Evolutionary conservation across 2,113 vertebrate species (phyloP).

Genomic region (Zosterops pallidus): DNA sequence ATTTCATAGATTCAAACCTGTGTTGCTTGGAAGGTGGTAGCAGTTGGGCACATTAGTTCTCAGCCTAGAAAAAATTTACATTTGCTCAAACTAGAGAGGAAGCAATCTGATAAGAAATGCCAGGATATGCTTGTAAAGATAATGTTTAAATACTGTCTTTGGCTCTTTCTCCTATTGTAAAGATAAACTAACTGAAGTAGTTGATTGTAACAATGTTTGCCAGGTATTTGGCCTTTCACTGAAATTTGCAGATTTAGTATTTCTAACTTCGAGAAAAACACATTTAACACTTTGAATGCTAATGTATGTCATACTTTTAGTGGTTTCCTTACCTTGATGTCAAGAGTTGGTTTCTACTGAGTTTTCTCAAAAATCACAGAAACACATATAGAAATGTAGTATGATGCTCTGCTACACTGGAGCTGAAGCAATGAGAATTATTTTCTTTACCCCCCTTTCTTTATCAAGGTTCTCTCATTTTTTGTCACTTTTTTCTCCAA

Average conservation of each 20-base stretch:
- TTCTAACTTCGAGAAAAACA: not conserved
- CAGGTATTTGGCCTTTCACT: not conserved
- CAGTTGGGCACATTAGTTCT: not conserved
- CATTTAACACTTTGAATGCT: not conserved
- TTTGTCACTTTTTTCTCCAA: not conserved
- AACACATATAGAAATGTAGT: not conserved
- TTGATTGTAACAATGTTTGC: not conserved
- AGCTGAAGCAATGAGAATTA: not conserved
- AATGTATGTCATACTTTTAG: not conserved
- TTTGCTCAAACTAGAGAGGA: accelerated
- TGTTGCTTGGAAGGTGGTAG: not conserved
- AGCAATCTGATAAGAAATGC: not conserved
- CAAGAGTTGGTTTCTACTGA: not conserved
- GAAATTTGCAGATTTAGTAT: not conserved
- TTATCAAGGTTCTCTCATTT: not conserved
- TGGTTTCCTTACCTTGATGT: not conserved
- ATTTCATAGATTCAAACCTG: not conserved
- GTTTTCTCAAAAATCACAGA: not conserved
- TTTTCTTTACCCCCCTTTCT: not conserved
- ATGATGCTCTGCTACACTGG: not conserved
- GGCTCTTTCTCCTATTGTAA: not conserved
- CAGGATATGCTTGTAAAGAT: not conserved
- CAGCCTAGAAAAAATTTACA: not conserved
- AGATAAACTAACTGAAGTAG: not conserved
- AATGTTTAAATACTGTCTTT: not conserved